phyloP scores from a whole-genome alignment of 2,113 vertebrate species.

The Nothocercus nigrocapillus region DNA sequence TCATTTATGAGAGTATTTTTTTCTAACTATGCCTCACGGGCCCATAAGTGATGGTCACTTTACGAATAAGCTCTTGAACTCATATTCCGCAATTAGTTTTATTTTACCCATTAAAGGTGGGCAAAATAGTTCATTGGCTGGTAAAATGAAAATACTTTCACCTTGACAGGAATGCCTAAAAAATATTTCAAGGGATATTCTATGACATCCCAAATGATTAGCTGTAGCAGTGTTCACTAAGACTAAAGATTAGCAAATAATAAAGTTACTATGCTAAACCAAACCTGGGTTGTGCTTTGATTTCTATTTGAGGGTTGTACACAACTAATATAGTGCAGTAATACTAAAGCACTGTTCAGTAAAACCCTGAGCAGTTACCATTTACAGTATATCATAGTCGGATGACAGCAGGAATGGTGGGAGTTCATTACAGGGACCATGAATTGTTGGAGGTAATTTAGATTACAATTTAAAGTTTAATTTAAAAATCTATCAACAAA shows the following conservation, averaged over 20 bases:
- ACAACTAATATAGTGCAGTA: constrained; percentile 73
- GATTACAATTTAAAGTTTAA: constrained; percentile 92
- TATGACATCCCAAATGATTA: constrained; percentile 24
- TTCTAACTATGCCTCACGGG: constrained; percentile 11
- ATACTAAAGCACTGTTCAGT: constrained; percentile 75
- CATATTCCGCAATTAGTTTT: constrained; percentile 65
- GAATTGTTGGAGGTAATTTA: constrained; percentile 91
- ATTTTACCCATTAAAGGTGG: constrained; percentile 57
- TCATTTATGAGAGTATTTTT: constrained; percentile 34
- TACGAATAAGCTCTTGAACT: constrained; percentile 25
- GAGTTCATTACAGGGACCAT: constrained; percentile 90
- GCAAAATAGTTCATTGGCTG: constrained; percentile 25
- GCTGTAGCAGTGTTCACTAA: neutral
- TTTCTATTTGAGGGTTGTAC: constrained; percentile 74
- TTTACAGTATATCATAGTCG: constrained; percentile 83
- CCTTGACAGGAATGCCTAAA: constrained; percentile 31
- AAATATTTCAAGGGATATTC: constrained; percentile 32
- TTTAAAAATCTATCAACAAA: constrained; percentile 94
- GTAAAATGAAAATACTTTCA: constrained; percentile 18
- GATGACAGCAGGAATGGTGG: constrained; percentile 83
- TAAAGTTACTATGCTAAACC: constrained; percentile 63
- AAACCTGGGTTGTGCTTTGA: constrained; percentile 60
- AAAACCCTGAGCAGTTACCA: constrained; percentile 75
- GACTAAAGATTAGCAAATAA: constrained; percentile 60
- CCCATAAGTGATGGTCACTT: constrained; percentile 45